Percentiles rank a stretch among this genome's conserved stretches.
These are phyloP conservation scores for Willisornis vidua DNA, from an alignment of 2,113 vertebrate genomes.

Conservation along the genomic window DNA sequence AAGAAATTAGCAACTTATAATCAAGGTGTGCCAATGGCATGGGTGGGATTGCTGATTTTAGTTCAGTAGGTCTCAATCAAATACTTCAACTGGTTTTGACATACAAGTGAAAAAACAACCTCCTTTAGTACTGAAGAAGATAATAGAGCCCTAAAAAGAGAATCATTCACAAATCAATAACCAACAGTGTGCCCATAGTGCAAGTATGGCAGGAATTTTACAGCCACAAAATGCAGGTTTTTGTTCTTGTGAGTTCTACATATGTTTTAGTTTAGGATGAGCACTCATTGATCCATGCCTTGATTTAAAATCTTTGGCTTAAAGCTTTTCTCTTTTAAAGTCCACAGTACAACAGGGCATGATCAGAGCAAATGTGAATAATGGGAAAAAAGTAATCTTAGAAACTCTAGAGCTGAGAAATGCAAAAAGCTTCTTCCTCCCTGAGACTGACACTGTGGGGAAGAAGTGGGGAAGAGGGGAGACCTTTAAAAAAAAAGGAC, in stretches of 20 bases:
- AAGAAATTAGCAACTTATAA: background rate
- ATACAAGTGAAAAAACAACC: background rate
- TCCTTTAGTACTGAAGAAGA: background rate
- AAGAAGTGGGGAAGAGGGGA: background rate
- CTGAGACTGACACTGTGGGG: background rate
- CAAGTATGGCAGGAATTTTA: background rate
- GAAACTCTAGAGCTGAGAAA: background rate
- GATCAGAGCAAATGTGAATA: background rate
- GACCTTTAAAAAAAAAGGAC: background rate
- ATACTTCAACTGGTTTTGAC: background rate
- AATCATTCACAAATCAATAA: background rate
- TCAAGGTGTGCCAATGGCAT: accelerated
- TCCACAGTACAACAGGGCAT: background rate
- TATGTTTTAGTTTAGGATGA: background rate
- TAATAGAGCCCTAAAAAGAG: background rate
- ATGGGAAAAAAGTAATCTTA: background rate
- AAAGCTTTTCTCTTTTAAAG: background rate
- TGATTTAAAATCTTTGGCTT: background rate
- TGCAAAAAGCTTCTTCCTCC: background rate
- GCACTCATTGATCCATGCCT: background rate
- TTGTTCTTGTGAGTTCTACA: background rate
- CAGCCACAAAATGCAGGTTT: background rate
- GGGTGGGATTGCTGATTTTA: background rate
- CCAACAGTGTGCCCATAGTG: accelerated
- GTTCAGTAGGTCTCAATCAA: background rate